phyloP scores from a whole-genome alignment of 1,140 invertebrate genomes.

The Penaeus chinensis region DNA sequence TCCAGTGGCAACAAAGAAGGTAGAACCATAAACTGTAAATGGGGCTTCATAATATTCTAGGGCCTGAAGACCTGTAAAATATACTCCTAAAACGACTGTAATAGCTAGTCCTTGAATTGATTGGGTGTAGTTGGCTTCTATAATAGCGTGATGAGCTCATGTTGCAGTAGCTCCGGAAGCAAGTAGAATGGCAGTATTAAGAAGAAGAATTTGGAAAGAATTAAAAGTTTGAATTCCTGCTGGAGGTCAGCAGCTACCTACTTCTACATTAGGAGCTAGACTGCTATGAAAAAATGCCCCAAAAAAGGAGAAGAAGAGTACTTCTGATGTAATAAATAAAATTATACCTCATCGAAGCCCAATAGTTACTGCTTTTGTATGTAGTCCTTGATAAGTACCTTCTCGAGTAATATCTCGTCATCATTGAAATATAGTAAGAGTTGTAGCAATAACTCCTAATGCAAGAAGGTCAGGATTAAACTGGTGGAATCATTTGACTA shows the following conservation, averaged over 20 bases:
- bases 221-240: no score
- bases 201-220: no score
- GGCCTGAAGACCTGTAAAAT: constrained; percentile 70
- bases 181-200: constrained; percentile 66
- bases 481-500: no score
- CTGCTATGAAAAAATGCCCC: no score
- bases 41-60: constrained; percentile 69
- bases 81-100: constrained; percentile 73
- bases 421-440: no score
- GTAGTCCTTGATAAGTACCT: constrained; percentile 68
- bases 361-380: no score
- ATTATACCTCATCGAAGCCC: constrained; percentile 72
- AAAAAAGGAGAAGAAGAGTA: no score
- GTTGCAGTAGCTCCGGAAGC: constrained; percentile 73
- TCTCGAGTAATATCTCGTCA: constrained; percentile 66
- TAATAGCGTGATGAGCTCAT: constrained; percentile 72
- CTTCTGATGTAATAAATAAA: constrained; percentile 72
- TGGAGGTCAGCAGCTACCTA: no score
- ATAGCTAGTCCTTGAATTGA: constrained; percentile 68
- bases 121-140: constrained; percentile 71
- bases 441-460: no score
- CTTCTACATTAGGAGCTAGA: no score
- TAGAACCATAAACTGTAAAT: constrained; percentile 76
- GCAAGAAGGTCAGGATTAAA: no score
- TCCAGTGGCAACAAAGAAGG: constrained; percentile 79